Evolutionary conservation across 2,113 vertebrate species (phyloP).

Genomic region (Megaptera novaeangliae): DNA sequence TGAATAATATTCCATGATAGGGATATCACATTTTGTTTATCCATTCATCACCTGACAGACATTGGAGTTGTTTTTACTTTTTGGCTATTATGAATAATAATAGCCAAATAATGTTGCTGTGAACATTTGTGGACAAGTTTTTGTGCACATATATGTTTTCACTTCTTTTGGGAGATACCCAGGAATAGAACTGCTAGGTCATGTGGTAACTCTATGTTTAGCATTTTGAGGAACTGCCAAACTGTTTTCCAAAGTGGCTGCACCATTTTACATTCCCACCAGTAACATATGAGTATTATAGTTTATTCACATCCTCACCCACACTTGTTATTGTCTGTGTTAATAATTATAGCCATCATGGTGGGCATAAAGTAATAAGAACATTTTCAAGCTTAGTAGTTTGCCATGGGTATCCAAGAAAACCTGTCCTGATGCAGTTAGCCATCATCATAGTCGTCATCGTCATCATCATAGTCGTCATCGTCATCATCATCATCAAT

Average conservation of each 20-base stretch:
- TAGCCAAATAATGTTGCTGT: background rate
- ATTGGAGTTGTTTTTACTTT: background rate
- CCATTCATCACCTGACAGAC: background rate
- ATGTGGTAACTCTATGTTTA: background rate
- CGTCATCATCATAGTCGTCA: background rate
- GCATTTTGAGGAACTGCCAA: background rate
- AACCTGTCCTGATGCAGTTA: background rate
- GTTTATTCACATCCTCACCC: background rate
- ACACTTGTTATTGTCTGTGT: background rate
- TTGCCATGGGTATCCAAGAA: background rate
- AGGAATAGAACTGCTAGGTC: background rate
- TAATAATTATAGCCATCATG: background rate
- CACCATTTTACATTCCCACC: background rate
- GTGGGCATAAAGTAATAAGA: background rate
- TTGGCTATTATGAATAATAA: background rate
- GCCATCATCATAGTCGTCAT: background rate
- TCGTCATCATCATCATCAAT: background rate
- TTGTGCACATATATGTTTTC: background rate
- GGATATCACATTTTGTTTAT: background rate
- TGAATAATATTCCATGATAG: background rate
- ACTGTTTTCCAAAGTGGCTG: background rate
- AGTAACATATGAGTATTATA: background rate
- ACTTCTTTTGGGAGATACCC: background rate
- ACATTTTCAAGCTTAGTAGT: background rate
- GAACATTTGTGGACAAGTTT: background rate